Percentiles rank a stretch among this genome's conserved stretches.
These are phyloP conservation scores for Drosophila antonietae DNA, from an alignment of 2,888 invertebrate species.

Conservation along the genomic window DNA sequence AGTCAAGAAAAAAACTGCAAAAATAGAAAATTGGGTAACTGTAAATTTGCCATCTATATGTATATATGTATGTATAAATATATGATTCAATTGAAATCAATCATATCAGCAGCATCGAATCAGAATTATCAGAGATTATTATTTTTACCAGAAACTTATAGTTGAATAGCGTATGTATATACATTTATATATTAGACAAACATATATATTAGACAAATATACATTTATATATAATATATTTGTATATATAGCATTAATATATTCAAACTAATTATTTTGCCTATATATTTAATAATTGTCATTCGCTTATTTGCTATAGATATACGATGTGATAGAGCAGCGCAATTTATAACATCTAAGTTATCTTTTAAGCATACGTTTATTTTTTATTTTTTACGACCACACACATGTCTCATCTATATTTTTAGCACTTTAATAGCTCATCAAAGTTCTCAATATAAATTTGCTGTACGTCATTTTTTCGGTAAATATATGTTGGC, in stretches of 20 bases:
- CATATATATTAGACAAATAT: no score
- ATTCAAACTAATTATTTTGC: not conserved
- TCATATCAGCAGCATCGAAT: no score
- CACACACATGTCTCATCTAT: not conserved
- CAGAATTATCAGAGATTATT: no score
- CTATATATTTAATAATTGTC: not conserved
- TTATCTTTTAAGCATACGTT: not conserved
- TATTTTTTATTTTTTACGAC: not conserved
- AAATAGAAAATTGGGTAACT: no score
- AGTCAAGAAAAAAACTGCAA: not conserved
- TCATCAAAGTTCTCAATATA: not conserved
- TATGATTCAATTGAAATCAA: not conserved
- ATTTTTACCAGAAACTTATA: no score
- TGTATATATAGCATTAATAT: not conserved
- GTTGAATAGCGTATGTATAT: no score
- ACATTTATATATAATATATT: no score
- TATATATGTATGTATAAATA: not conserved
- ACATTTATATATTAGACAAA: no score
- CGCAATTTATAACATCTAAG: not conserved
- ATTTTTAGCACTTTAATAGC: slow-evolving; percentile 1
- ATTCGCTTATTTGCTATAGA: not conserved
- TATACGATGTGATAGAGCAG: not conserved
- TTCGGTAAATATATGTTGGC: no score
- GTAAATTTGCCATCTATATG: not conserved
- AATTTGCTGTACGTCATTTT: not conserved